Percentiles rank a stretch among this genome's conserved stretches.
Evolutionary conservation across 2,113 vertebrate genomes (phyloP).

Genomic region (Ceyx melanurus): DNA sequence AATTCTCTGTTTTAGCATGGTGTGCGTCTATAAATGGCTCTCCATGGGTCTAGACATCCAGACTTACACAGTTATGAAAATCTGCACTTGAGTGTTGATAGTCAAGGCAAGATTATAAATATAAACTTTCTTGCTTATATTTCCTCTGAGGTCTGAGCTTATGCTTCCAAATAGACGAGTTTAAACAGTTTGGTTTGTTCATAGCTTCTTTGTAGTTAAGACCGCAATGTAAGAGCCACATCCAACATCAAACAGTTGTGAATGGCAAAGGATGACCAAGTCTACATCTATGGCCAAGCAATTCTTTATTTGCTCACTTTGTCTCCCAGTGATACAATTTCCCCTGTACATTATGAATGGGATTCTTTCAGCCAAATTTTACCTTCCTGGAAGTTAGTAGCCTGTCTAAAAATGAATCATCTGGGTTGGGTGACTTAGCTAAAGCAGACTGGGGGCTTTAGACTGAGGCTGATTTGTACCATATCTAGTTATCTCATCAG

Average conservation of each 20-base stretch:
- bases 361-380: background rate
- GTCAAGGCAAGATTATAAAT: background rate
- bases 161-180: background rate
- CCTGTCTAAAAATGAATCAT: background rate
- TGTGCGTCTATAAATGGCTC: background rate
- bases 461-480: background rate
- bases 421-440: background rate
- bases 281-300: background rate
- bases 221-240: background rate
- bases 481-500: background rate
- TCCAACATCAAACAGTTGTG: background rate
- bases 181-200: background rate
- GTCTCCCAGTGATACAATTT: background rate
- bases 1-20: background rate
- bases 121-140: background rate
- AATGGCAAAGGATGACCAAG: background rate
- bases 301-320: background rate
- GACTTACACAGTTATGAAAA: background rate
- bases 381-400: background rate
- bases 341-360: background rate
- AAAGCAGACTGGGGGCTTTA: background rate
- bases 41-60: background rate
- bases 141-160: background rate
- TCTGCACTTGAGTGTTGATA: background rate
- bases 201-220: background rate